Percentiles rank a stretch among this genome's conserved stretches.
phyloP scores from a whole-genome alignment of 2,888 invertebrate species.

The Helleia helle region DNA sequence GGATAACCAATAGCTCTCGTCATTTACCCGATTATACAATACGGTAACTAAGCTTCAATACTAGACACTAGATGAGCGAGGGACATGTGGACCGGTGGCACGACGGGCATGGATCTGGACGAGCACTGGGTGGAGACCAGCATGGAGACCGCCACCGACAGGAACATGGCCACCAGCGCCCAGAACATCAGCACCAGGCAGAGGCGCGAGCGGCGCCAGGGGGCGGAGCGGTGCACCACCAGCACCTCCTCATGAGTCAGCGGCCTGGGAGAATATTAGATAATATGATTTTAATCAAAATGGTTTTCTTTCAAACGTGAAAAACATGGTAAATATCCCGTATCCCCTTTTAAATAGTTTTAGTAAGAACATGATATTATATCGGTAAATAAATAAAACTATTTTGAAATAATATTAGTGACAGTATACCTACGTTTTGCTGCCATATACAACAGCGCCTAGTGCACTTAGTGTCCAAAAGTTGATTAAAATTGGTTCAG shows the following conservation, averaged over 20 bases:
- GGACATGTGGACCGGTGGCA: constrained; percentile 22
- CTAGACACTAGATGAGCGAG: constrained; percentile 18
- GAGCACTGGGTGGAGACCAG: constrained; percentile 32
- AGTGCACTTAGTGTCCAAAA: too few species aligned
- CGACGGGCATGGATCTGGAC: constrained; percentile 11
- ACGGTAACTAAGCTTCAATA: background rate
- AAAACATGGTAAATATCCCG: too few species aligned
- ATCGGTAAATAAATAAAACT: too few species aligned
- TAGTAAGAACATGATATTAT: too few species aligned
- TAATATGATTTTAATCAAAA: too few species aligned
- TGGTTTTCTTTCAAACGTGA: background rate
- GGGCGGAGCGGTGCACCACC: constrained; percentile 46
- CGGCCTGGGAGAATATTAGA: constrained; percentile 36
- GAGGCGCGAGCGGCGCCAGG: constrained; percentile 64
- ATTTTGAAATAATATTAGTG: too few species aligned
- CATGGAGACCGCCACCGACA: constrained; percentile 54
- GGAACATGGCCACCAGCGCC: constrained; percentile 55
- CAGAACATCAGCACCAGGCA: constrained; percentile 62
- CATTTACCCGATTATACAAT: too few species aligned
- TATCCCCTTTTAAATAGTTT: too few species aligned
- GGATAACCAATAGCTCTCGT: too few species aligned
- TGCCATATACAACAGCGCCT: too few species aligned
- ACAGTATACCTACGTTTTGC: too few species aligned
- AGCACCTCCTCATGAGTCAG: constrained; percentile 66
- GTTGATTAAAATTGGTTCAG: too few species aligned